Evolutionary conservation across 2,113 vertebrate species (phyloP), one percentile per base, ranked within the genome.

Genomic region (Mormyrus iriodes): DNA sequence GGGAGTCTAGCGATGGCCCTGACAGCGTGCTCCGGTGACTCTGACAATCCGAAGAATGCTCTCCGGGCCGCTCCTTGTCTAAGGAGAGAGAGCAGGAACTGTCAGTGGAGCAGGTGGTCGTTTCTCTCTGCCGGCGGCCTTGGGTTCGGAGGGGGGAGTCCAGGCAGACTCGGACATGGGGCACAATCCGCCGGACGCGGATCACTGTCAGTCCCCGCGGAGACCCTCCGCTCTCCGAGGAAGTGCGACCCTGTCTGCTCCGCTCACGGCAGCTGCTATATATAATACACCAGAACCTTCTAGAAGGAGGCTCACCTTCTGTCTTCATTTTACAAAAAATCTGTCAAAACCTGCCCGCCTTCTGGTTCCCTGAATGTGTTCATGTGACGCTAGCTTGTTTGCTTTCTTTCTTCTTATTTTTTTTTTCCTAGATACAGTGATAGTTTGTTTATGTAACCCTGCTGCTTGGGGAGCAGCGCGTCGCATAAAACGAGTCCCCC

Each of bases 311-410:
- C n/a, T 19, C 73, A 79, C 73, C 31, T 79, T 35, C 73, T 79
- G 73, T 79, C 73, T 39, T 79, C 17, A 79, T 79, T 79, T 39
- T 42, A 69, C 31, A 69, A 15, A 79, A 76, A 42, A 42, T 79
- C 73, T 79, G 73, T 79, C 31, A 79, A 19, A 79, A 69, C 61
- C 35, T 79, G 73, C 73, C 73, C 73, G 73, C 73, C 73, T 79
- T 42, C 73, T 79, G 73, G 13, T 79, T 79, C 73, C 35, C 31
- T 79, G 35, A 76, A 76, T 39, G 73, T 19, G 73, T 79, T 79
- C 10, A 1, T 79, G 73, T 79, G 73, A 79, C 15, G 31, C 31
- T 79, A 1, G 31, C 73, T 79, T 79, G 73, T 79, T 79, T 39
- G 35, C 35, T 42, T 69, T 31, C 61, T 27, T 61, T 76, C 17